Percentiles rank a stretch among this genome's conserved stretches.
Evolutionary conservation across 2,888 invertebrate species (phyloP).

Genomic region (Chrysopilus asiliformis): DNA sequence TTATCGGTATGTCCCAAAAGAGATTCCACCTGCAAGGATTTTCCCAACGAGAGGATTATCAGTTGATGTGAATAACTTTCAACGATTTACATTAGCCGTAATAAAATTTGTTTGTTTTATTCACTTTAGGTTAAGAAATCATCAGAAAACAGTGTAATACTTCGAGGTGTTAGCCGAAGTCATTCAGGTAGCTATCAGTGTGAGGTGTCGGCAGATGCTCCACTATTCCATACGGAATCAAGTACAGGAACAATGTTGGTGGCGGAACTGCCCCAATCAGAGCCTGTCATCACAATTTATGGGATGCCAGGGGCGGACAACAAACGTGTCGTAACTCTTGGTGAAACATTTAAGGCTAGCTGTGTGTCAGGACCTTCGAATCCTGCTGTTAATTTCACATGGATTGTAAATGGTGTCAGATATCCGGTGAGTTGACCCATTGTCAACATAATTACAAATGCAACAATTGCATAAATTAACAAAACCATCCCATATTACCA

Average conservation of each 20-base stretch:
- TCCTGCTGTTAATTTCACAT: slow-evolving; percentile 36
- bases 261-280: slow-evolving; percentile 34
- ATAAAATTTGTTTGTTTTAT: background rate
- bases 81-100: background rate
- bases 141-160: slow-evolving; percentile 33
- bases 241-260: slow-evolving; percentile 33
- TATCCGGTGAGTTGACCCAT: slow-evolving; percentile 15
- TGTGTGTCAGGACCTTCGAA: slow-evolving; percentile 35
- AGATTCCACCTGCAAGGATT: slow-evolving; percentile 36
- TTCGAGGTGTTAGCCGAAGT: slow-evolving; percentile 32
- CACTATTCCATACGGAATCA: slow-evolving; percentile 36
- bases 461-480: too few species aligned
- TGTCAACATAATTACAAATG: too few species aligned
- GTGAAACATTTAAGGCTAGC: slow-evolving; percentile 33
- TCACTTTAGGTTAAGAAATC: slow-evolving; percentile 25
- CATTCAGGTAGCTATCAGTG: slow-evolving; percentile 37
- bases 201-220: slow-evolving; percentile 38
- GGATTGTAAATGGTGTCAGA: slow-evolving; percentile 31
- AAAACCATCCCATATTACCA: too few species aligned
- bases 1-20: slow-evolving; percentile 41
- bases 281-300: slow-evolving; percentile 33
- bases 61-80: slow-evolving; percentile 41
- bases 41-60: slow-evolving; percentile 37
- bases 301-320: slow-evolving; percentile 23
- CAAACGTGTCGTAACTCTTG: slow-evolving; percentile 31